A percentile compares a stretch with the other conserved stretches of the same genome.
Conservation (phyloP, 2,888 invertebrate species). For the Eremobia ochroleuca region DNA sequence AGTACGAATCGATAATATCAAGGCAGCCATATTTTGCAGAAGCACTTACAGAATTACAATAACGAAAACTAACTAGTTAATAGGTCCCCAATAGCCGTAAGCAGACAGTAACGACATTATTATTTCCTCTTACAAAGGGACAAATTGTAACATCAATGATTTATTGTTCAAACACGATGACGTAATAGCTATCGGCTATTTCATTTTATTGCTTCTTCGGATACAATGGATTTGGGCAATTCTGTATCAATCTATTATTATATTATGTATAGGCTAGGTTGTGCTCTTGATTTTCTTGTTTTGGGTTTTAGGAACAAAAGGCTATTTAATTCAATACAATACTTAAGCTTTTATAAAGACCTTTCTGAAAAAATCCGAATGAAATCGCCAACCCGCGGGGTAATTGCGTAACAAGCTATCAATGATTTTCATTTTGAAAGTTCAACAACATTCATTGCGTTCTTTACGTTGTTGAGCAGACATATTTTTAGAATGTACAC, state of each 20-base stretch:
- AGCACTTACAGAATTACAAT: constrained; percentile 32
- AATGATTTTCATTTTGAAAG: not conserved
- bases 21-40: not conserved
- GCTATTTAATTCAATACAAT: not conserved
- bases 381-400: not conserved
- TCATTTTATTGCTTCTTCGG: constrained; percentile 46
- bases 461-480: not conserved
- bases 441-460: not conserved
- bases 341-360: not conserved
- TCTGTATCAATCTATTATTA: constrained; percentile 42
- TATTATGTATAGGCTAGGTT: not conserved
- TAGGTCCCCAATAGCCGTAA: constrained; percentile 33
- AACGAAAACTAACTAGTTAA: constrained; percentile 42
- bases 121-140: constrained; percentile 53
- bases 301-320: not conserved
- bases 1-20: constrained; percentile 18
- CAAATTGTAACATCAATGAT: constrained; percentile 58
- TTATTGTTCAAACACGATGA: constrained; percentile 58
- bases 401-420: not conserved
- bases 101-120: constrained; percentile 42
- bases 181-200: constrained; percentile 61
- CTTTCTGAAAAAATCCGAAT: not conserved
- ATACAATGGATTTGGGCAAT: constrained; percentile 48
- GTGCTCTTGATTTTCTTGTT: too few species aligned
- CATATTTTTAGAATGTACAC: not conserved